phyloP scores from a whole-genome alignment of 2,113 vertebrate genomes.

The Hippocampus zosterae region DNA sequence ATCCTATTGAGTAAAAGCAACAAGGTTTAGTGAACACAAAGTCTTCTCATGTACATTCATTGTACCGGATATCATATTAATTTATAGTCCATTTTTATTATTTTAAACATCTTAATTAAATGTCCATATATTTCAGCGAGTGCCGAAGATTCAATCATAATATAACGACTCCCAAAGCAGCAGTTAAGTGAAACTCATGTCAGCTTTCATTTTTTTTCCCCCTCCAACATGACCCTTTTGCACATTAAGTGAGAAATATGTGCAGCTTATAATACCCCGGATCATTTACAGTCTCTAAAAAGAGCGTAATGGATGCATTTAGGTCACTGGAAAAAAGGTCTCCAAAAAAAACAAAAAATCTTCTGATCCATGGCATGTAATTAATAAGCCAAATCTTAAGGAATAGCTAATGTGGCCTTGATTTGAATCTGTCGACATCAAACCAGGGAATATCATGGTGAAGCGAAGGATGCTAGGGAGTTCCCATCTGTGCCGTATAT shows the following conservation, averaged over 20 bases:
- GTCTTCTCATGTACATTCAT: too few relatives aligned
- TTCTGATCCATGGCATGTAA: slow-evolving; percentile 63
- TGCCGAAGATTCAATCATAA: not conserved
- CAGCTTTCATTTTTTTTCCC: too few relatives aligned
- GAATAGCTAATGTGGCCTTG: slow-evolving; percentile 73
- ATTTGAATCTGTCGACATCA: slow-evolving; percentile 60
- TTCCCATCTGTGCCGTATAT: slow-evolving; percentile 26
- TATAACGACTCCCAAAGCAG: slow-evolving; percentile 27
- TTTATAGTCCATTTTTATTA: too few relatives aligned
- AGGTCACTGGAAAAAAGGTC: slow-evolving; percentile 67
- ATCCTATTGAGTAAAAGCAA: too few relatives aligned
- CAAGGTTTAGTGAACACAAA: too few relatives aligned
- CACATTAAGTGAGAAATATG: slow-evolving; percentile 51
- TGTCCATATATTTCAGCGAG: not conserved
- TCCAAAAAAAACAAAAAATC: slow-evolving; percentile 35
- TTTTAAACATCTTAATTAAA: not conserved
- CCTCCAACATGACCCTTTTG: slow-evolving; percentile 8
- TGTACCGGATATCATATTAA: too few relatives aligned
- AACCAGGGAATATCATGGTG: slow-evolving; percentile 60
- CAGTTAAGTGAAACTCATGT: slow-evolving; percentile 25
- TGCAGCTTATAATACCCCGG: slow-evolving; percentile 37
- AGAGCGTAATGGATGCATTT: slow-evolving; percentile 49
- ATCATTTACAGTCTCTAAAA: slow-evolving; percentile 40
- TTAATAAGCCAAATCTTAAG: slow-evolving; percentile 65
- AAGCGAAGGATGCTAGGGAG: slow-evolving; percentile 44